phyloP scores from a whole-genome alignment of 2,113 vertebrate species.

The Lanius ludovicianus region DNA sequence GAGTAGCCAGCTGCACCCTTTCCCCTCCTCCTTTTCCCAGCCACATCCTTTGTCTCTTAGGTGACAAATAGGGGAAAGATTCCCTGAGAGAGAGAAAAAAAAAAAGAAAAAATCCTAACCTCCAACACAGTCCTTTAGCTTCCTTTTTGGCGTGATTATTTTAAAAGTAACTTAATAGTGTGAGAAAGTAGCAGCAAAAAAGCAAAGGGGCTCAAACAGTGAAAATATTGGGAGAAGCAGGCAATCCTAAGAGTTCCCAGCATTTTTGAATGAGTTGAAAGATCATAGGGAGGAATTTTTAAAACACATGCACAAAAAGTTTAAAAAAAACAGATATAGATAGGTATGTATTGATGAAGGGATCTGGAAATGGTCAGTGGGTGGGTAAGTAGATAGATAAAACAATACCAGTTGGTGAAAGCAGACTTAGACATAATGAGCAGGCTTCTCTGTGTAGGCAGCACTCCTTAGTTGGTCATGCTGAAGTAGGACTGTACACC shows the following conservation, averaged over 20 bases:
- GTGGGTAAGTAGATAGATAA: not conserved
- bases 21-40: not conserved
- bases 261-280: not conserved
- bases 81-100: not conserved
- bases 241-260: not conserved
- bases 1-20: not conserved
- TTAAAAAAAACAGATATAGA: not conserved
- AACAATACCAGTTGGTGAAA: not conserved
- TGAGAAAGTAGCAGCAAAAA: not conserved
- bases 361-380: not conserved
- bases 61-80: not conserved
- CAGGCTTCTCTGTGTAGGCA: not conserved
- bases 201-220: not conserved
- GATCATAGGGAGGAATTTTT: not conserved
- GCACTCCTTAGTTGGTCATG: not conserved
- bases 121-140: not conserved
- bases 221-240: not conserved
- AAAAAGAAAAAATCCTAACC: too few species aligned
- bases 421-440: not conserved
- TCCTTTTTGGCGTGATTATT: not conserved
- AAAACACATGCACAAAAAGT: not conserved
- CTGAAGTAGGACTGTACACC: not conserved
- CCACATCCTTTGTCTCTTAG: too few species aligned
- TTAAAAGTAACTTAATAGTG: not conserved
- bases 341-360: not conserved